Evolutionary conservation across 2,888 invertebrate genomes (phyloP).

Genomic region (Byasa hedistus): DNA sequence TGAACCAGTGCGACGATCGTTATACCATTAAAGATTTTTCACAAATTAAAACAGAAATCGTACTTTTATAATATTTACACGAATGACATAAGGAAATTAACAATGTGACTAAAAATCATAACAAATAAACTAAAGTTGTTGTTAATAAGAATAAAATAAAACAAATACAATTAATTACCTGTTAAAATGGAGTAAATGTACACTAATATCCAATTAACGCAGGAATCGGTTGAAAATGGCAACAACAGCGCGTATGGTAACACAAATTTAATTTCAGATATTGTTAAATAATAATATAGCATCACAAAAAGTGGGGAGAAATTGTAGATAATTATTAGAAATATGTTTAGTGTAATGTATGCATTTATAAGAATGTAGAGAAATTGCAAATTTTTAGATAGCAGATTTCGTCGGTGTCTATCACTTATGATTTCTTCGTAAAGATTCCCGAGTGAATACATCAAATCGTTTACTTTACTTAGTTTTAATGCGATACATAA

Average conservation of each 20-base stretch:
- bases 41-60: too few relatives aligned
- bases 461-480: constrained; percentile 46
- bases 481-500: constrained; percentile 37
- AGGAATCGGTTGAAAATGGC: constrained; percentile 56
- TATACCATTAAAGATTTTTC: too few relatives aligned
- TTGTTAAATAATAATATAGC: constrained; percentile 45
- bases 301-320: constrained; percentile 56
- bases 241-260: constrained; percentile 58
- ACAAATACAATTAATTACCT: constrained; percentile 46
- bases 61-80: too few relatives aligned
- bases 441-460: constrained; percentile 42
- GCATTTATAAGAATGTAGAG: constrained; percentile 54
- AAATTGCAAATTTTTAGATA: constrained; percentile 45
- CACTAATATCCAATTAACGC: constrained; percentile 52
- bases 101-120: too few relatives aligned
- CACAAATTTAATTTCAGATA: constrained; percentile 42
- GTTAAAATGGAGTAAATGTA: constrained; percentile 49
- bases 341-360: constrained; percentile 55
- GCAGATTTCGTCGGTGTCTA: constrained; percentile 39
- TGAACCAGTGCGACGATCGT: too few relatives aligned
- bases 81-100: too few relatives aligned
- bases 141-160: too few relatives aligned
- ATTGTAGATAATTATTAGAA: constrained; percentile 61
- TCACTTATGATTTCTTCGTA: constrained; percentile 46
- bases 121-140: too few relatives aligned